These are phyloP conservation scores for Staurois parvus DNA, from an alignment of 2,797 vertebrate species.

Conservation along the genomic window DNA sequence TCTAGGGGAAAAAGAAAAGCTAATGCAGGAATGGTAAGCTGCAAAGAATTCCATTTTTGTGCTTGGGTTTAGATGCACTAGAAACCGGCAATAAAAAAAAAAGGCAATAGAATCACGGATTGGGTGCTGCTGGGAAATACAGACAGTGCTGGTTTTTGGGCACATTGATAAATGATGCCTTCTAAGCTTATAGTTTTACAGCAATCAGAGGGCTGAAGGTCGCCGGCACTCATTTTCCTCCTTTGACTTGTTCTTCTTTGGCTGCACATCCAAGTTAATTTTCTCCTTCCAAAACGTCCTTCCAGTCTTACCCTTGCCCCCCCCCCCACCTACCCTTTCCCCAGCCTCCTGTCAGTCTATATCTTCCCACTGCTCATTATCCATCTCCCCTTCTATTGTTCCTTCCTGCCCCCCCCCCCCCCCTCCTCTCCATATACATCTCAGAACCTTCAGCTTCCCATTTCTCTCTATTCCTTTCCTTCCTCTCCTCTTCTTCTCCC, in stretches of 20 bases:
- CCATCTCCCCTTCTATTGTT: slow-evolving; percentile 9
- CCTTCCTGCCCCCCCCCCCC: background rate
- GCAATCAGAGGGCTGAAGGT: background rate
- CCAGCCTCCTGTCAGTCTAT: background rate
- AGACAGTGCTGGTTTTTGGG: background rate
- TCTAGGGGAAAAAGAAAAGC: no score
- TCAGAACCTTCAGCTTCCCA: background rate
- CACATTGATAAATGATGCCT: no score
- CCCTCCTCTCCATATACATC: background rate
- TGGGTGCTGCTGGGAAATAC: background rate
- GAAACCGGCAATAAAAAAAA: background rate
- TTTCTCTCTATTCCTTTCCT: slow-evolving; percentile 9
- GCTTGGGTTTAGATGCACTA: background rate
- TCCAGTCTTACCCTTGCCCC: background rate
- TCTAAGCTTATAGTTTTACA: background rate
- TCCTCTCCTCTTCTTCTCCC: slow-evolving; percentile 13
- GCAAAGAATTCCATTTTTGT: background rate
- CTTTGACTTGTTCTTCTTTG: background rate
- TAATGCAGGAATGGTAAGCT: no score
- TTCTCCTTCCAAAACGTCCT: background rate
- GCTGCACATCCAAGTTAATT: background rate
- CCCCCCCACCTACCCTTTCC: background rate
- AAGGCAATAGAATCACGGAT: background rate
- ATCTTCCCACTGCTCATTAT: background rate
- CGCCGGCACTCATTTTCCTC: background rate